Percentiles rank a stretch among this genome's conserved stretches.
phyloP scores from a whole-genome alignment of 2,888 invertebrate species.

The Cerastis leucographa region DNA sequence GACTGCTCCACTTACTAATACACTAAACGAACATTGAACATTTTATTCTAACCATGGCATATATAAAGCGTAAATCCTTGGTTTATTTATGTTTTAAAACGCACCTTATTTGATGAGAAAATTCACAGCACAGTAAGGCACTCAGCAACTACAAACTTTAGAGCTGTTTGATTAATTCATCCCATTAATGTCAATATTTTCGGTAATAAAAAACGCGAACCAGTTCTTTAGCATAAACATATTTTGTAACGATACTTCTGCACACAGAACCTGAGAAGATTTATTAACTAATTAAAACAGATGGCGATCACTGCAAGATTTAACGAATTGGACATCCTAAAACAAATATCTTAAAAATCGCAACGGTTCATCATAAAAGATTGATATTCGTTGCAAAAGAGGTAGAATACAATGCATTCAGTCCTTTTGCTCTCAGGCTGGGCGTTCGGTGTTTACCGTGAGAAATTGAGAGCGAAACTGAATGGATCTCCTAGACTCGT shows the following conservation, averaged over 20 bases:
- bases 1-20: constrained; percentile 33
- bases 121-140: constrained; percentile 46
- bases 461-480: constrained; percentile 79
- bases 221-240: constrained; percentile 35
- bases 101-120: constrained; percentile 14
- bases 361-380: neutral
- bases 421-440: constrained; percentile 69
- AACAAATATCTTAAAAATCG: neutral
- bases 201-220: constrained; percentile 49
- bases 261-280: constrained; percentile 11
- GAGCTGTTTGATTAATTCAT: constrained; percentile 30
- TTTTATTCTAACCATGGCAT: constrained; percentile 8
- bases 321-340: neutral
- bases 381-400: constrained; percentile 34
- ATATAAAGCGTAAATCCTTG: constrained; percentile 9
- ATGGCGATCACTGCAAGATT: constrained; percentile 23
- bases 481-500: constrained; percentile 70
- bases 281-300: constrained; percentile 25
- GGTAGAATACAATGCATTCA: constrained; percentile 67
- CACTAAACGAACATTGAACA: constrained; percentile 36
- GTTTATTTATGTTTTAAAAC: constrained; percentile 26
- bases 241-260: constrained; percentile 27
- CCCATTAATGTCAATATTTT: constrained; percentile 55
- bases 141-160: constrained; percentile 31
- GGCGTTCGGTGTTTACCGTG: constrained; percentile 60